A percentile compares a stretch with the other conserved stretches of the same genome.
These are phyloP conservation scores for Sternotherus odoratus DNA, from an alignment of 2,797 vertebrate species.

Conservation along the genomic window DNA sequence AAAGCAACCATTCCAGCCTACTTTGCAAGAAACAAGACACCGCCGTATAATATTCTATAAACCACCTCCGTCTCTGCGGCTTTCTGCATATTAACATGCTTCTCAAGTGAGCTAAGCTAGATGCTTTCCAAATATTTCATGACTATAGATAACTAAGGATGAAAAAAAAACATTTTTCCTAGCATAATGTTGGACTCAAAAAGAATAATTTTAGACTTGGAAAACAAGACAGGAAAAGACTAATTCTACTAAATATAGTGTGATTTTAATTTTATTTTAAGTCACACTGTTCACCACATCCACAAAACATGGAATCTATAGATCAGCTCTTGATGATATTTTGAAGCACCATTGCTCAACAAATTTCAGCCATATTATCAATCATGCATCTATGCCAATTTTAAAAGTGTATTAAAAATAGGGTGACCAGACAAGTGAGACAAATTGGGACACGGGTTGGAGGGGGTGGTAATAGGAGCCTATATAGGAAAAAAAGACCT, in stretches of 20 bases:
- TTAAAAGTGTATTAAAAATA: background rate
- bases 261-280: background rate
- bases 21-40: background rate
- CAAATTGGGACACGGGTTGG: no score
- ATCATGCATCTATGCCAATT: background rate
- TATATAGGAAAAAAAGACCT: no score
- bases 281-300: background rate
- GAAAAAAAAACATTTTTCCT: background rate
- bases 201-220: background rate
- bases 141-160: background rate
- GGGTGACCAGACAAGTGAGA: no score
- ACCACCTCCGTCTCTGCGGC: background rate
- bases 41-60: background rate
- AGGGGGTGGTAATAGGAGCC: no score
- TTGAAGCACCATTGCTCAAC: background rate
- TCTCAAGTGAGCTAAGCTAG: background rate
- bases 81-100: background rate
- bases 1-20: background rate
- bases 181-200: background rate
- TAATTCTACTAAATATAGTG: background rate
- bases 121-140: background rate
- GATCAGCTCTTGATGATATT: background rate
- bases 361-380: background rate
- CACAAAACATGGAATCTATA: background rate
- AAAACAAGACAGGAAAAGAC: background rate